These are phyloP conservation scores for Polypterus bichir DNA, from an alignment of 2,113 vertebrate species.

Conservation along the genomic window DNA sequence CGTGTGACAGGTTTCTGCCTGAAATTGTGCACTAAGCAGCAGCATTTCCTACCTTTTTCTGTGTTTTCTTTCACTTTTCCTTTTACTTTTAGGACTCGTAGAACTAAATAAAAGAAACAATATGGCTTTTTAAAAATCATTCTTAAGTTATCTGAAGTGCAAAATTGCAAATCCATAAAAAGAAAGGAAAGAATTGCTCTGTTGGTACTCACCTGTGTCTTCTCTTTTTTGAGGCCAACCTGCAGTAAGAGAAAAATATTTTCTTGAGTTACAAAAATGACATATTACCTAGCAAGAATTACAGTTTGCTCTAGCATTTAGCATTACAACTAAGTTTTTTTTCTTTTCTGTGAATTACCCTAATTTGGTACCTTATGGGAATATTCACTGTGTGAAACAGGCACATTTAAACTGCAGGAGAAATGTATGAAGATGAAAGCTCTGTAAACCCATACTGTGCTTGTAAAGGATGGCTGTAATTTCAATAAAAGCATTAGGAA, in stretches of 20 bases:
- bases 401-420: no score
- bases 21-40: not conserved
- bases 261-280: not conserved
- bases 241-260: constrained; percentile 33
- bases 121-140: constrained; percentile 8
- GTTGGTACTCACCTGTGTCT: constrained; percentile 68
- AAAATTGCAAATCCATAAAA: not conserved
- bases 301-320: no score
- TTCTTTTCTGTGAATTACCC: no score
- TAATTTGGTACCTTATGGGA: no score
- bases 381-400: no score
- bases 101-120: constrained; percentile 58
- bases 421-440: no score
- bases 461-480: no score
- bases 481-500: no score
- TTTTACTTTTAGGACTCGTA: constrained; percentile 75
- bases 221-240: constrained; percentile 80
- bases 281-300: not conserved
- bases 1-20: no score
- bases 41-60: constrained; percentile 80
- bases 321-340: no score
- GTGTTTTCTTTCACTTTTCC: constrained; percentile 79
- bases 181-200: not conserved
- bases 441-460: no score
- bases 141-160: constrained; percentile 8